These are phyloP conservation scores for Euthynnus affinis DNA, from an alignment of 2,797 vertebrate genomes.

Conservation along the genomic window DNA sequence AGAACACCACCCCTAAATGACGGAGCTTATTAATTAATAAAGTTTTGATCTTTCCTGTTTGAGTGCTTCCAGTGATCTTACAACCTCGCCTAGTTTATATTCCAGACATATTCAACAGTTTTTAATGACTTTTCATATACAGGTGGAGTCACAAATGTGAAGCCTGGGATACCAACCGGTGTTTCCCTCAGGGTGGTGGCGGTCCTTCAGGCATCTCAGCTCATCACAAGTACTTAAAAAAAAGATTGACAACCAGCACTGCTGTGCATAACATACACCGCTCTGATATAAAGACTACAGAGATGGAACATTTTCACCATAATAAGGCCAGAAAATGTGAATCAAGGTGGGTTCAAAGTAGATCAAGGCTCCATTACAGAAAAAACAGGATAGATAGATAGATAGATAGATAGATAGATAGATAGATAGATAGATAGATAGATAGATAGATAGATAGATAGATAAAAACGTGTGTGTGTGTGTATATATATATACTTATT, in stretches of 20 bases:
- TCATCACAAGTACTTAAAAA: neutral
- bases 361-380: no score
- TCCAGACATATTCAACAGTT: neutral
- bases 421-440: no score
- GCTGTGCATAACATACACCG: no score
- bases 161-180: neutral
- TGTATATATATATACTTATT: no score
- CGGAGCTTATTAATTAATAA: neutral
- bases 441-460: no score
- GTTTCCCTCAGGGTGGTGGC: neutral
- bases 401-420: no score
- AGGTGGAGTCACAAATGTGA: slow-evolving; percentile 21
- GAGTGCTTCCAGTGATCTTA: neutral
- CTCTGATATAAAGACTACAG: no score
- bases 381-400: no score
- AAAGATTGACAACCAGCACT: neutral
- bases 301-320: neutral
- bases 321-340: neutral
- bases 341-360: slow-evolving; percentile 8
- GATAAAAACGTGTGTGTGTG: no score
- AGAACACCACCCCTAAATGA: neutral
- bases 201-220: neutral
- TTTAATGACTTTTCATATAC: slow-evolving; percentile 4
- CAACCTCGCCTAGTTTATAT: neutral
- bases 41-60: neutral